Evolutionary conservation across 1,140 invertebrate species (phyloP), one percentile per base, ranked within the genome.

Genomic region (Aethina tumida): DNA sequence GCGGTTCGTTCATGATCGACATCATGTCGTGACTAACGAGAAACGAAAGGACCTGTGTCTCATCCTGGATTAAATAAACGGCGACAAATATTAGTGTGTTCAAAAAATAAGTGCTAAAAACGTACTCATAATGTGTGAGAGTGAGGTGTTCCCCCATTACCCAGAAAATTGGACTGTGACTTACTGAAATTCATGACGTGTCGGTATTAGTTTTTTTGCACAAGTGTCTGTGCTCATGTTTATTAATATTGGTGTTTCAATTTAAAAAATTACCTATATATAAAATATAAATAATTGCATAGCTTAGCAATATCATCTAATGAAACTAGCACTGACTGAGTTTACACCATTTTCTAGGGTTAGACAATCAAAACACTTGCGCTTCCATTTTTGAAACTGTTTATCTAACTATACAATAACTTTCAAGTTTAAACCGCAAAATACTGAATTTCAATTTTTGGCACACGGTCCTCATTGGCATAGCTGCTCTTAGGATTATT

Each of bases 331-430:
- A 45, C 39, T n/a, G 45, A 51, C 45, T 48, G 47, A 50, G 27
- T 42, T 39, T 43, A 43, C 38, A 39, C 39, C 38, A 35, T 43
- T 39, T 35, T 14, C 38, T 44, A 47, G 45, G 21, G 27, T 40
- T 47, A 51, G 49, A 51, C 49, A 51, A 51, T 51, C 49, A 51
- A 45, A n/a, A n/a, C 29, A 44, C 43, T 39, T 35, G 49, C 48
- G 44, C 44, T 51, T 51, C 49, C 49, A 51, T 32, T 24, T 20
- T 21, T 3, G 4, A 19, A 21, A 14, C 16, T 9, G 32, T 20
- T 34, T 19, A 9, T 34, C 24, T 13, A 26, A 2, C 24, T 10
- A 13, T n/a, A 26, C n/a, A 13, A 26, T 10, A 26, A n/a, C 4
- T 26, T 26, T 26, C 24, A 26, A 26, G 24, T 26, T 26, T 26